A percentile compares a stretch with the other conserved stretches of the same genome.
phyloP scores from a whole-genome alignment of 2,797 vertebrate genomes.

The Girardinus metallicus region DNA sequence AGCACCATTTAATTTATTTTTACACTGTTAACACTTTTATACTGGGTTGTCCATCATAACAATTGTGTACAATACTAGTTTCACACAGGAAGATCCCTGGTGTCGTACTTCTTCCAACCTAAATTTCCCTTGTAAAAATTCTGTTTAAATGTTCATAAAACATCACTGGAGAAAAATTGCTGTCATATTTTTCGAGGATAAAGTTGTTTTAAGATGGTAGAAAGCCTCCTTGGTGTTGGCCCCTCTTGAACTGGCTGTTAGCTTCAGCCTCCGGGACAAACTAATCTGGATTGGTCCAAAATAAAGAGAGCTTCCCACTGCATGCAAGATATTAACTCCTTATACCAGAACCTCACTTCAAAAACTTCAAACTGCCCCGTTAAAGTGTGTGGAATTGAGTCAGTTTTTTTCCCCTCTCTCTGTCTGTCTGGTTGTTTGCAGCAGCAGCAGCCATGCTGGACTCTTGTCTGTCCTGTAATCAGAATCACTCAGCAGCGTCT shows the following conservation, averaged over 20 bases:
- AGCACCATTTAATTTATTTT: neutral
- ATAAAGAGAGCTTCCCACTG: neutral
- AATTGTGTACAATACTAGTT: neutral
- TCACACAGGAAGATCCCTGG: neutral
- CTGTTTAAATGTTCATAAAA: neutral
- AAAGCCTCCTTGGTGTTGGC: neutral
- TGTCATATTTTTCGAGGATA: neutral
- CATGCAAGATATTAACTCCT: neutral
- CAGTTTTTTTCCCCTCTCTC: neutral
- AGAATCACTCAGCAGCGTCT: slow-evolving; percentile 46
- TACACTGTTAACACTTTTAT: neutral
- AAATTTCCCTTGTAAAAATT: neutral
- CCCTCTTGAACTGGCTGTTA: neutral
- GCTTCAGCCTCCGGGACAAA: neutral
- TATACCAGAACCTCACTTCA: neutral
- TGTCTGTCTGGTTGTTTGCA: slow-evolving; percentile 28
- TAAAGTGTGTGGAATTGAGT: neutral
- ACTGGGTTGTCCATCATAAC: neutral
- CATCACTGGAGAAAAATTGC: neutral
- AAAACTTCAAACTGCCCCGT: neutral
- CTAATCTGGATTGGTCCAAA: neutral
- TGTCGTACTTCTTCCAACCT: too few species aligned
- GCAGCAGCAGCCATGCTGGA: slow-evolving; percentile 14
- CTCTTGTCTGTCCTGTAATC: slow-evolving; percentile 46
- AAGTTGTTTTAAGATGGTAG: neutral